These are phyloP conservation scores for Onychorhynchus coronatus DNA, from an alignment of 2,113 vertebrate genomes.

Conservation along the genomic window DNA sequence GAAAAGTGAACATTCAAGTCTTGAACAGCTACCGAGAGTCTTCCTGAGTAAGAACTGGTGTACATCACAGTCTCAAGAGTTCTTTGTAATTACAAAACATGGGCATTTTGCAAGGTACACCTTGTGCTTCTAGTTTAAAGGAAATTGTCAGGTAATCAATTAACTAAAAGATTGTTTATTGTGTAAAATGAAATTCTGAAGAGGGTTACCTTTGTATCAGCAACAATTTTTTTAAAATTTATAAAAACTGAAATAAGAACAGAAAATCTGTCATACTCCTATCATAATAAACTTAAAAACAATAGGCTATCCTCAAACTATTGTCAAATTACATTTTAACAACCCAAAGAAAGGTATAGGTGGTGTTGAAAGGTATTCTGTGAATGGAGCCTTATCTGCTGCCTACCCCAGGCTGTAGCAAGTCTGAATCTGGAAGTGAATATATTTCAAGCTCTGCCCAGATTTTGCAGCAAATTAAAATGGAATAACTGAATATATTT, in stretches of 20 bases:
- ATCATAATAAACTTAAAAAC: background rate
- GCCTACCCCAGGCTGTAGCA: background rate
- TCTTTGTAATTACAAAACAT: background rate
- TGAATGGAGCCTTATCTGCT: background rate
- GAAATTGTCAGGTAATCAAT: background rate
- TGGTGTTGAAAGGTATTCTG: background rate
- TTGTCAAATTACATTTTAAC: background rate
- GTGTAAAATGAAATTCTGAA: background rate
- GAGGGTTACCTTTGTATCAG: background rate
- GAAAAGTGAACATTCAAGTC: background rate
- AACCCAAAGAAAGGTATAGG: background rate
- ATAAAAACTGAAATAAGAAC: background rate
- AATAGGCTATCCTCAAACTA: background rate
- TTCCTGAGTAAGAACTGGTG: background rate
- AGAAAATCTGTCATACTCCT: background rate
- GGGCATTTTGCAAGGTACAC: background rate
- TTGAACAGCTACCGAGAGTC: background rate
- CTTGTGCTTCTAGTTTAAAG: background rate
- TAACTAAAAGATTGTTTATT: background rate
- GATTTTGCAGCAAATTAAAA: background rate
- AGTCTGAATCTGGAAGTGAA: background rate
- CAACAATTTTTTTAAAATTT: background rate
- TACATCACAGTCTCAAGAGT: background rate
- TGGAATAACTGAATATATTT: conserved; percentile 16
- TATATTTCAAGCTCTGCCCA: background rate